Percentiles rank a stretch among this genome's conserved stretches.
Evolutionary conservation across 1,140 invertebrate genomes (phyloP).

Genomic region (Pseudachorutes palmiensis): DNA sequence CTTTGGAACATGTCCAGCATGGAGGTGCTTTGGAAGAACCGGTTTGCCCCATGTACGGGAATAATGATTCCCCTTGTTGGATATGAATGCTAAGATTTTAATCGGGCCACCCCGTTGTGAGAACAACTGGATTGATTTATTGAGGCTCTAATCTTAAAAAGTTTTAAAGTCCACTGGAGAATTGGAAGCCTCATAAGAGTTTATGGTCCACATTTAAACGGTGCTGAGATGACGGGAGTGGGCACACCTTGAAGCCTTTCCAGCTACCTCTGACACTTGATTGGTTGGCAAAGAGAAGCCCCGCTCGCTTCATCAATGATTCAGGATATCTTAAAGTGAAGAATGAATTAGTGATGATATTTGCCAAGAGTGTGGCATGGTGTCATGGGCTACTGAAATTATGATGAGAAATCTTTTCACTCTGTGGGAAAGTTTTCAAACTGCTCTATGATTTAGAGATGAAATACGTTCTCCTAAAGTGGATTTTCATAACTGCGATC

Average conservation of each 20-base stretch:
- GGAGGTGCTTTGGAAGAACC: neutral
- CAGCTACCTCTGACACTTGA: neutral
- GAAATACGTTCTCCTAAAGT: too few relatives aligned
- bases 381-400: too few relatives aligned
- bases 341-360: too few relatives aligned
- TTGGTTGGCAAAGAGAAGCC: too few relatives aligned
- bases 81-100: neutral
- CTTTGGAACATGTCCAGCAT: neutral
- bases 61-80: neutral
- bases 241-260: neutral
- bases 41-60: neutral
- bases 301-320: too few relatives aligned
- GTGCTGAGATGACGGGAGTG: neutral
- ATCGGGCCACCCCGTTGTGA: neutral
- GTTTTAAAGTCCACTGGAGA: neutral
- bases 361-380: too few relatives aligned
- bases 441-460: too few relatives aligned
- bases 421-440: too few relatives aligned
- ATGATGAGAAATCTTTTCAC: too few relatives aligned
- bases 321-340: too few relatives aligned
- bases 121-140: constrained; percentile 9
- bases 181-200: neutral
- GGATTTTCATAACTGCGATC: too few relatives aligned
- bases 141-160: neutral
- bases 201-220: neutral